Conservation (phyloP, 2,888 invertebrate species). For the Plusia festucae region DNA sequence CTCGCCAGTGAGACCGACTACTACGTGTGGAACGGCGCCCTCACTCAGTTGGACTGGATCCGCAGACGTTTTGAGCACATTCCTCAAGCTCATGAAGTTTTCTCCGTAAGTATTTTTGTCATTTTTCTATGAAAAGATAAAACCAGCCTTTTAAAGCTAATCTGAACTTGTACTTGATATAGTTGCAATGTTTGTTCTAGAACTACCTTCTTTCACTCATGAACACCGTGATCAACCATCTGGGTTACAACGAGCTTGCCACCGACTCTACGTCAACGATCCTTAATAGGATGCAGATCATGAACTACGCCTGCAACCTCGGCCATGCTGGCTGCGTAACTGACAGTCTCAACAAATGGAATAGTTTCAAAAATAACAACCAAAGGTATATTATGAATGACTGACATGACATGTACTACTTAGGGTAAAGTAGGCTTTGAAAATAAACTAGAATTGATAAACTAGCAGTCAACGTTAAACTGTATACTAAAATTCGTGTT, state of each 20-base stretch:
- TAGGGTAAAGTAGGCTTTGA: no score
- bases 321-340: constrained; percentile 89
- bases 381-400: constrained; percentile 63
- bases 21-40: constrained; percentile 93
- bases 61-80: constrained; percentile 77
- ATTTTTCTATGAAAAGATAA: background rate
- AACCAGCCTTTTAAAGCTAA: no score
- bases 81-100: constrained; percentile 69
- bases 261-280: constrained; percentile 88
- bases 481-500: background rate
- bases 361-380: constrained; percentile 60
- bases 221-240: constrained; percentile 78
- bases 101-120: constrained; percentile 68
- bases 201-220: constrained; percentile 84
- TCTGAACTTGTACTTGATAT: no score
- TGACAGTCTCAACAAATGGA: constrained; percentile 79
- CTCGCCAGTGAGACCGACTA: constrained; percentile 91
- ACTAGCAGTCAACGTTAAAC: no score
- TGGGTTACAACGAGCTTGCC: constrained; percentile 84
- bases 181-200: constrained; percentile 60
- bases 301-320: constrained; percentile 91
- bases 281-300: constrained; percentile 89
- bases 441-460: no score
- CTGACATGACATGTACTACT: no score
- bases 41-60: constrained; percentile 88